phyloP scores from a whole-genome alignment of 2,797 vertebrate genomes.

The Necrosyrtes monachus region DNA sequence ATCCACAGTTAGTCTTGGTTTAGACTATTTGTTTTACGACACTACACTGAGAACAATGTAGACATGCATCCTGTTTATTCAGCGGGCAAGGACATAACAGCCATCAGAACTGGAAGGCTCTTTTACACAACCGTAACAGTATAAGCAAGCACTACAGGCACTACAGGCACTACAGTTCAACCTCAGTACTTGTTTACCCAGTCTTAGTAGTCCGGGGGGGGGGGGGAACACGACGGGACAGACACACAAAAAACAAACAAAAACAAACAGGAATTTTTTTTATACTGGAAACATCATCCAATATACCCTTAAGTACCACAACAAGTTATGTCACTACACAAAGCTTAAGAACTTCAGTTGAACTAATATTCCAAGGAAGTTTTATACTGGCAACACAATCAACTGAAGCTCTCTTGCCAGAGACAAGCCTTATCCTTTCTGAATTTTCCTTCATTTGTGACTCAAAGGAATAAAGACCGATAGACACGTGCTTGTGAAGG shows the following conservation, averaged over 20 bases:
- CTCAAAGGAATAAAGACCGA: not conserved
- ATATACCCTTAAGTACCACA: not conserved
- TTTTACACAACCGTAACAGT: not conserved
- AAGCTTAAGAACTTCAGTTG: not conserved
- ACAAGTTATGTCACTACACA: not conserved
- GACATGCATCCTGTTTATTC: conserved; percentile 52
- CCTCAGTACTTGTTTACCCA: not conserved
- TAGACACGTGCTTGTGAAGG: not conserved
- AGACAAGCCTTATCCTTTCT: not conserved
- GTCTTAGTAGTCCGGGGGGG: not conserved
- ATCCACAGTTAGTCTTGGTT: not conserved
- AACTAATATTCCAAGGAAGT: not conserved
- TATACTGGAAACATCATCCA: not conserved
- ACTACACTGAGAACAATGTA: conserved; percentile 14
- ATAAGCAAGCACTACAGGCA: not conserved
- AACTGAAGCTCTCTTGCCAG: not conserved
- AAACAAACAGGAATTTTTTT: not conserved
- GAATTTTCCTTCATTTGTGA: not conserved
- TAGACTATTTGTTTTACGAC: not conserved
- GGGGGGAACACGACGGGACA: fast-evolving
- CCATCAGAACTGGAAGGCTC: not conserved
- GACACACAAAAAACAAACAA: too few species aligned
- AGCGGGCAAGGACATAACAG: not conserved
- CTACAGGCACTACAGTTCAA: not conserved
- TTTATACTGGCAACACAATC: not conserved